Base-by-base conservation (phyloP, 2,113 vertebrate species). In the Synodontis membranacea region DNA sequence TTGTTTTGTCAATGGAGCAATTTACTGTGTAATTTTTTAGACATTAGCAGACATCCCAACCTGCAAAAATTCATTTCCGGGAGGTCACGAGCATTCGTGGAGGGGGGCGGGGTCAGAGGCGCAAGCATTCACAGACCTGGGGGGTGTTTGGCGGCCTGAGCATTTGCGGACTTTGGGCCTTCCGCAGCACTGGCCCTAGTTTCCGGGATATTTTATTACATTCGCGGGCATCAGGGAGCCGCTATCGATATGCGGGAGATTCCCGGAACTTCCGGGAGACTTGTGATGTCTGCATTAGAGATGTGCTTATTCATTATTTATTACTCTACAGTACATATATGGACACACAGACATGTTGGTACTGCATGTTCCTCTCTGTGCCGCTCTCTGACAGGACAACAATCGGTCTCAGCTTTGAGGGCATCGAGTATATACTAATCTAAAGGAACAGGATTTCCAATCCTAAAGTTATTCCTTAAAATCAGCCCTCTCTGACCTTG, bases 351-450 rank as follows among this genome's bases (percentile, higher is more conserved):
- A 52, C 34, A 39, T 72, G 39, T 62, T 44, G 68, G 83, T 84
- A 64, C 54, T 42, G 79, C 11, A 23, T 56, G 76, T 37, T 80
- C 52, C 56, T 83, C 42, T 50, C 23, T 84, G 34, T n/a, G 6
- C 28, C 25, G 60, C 11, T 82, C 28, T 48, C 21, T 31, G 90
- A 84, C 88, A 93, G 91, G 91, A 81, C 91, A 90, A 84, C 37
- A 62, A 88, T 87, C 88, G 56, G 89, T 89, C 91, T 56, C 58
- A 50, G 83, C 83, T 82, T 82, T 80, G 85, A 88, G 84, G 76
- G 56, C 83, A 72, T 6, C 81, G 89, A 92, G 92, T 93, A 91
- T 92, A 92, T 92, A 91, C 93, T 90, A 92, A 90, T 92, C 92
- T 91, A 94, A 94, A 93, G 93, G 2, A 34, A 62, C 50, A 85